These are phyloP conservation scores for Ephydatia muelleri DNA, from an alignment of 37 sponge, comb jelly and placozoan species.

Conservation along the genomic window DNA sequence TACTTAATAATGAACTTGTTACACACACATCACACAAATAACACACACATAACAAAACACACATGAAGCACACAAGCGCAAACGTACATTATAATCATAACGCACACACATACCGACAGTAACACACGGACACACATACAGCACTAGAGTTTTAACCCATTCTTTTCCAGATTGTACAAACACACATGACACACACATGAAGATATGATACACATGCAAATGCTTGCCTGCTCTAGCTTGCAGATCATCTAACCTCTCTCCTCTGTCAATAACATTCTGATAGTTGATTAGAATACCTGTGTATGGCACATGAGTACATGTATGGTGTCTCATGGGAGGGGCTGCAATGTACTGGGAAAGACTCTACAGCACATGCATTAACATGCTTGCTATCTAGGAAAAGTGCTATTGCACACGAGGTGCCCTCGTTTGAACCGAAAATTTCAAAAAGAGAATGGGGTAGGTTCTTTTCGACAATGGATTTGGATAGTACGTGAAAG, in stretches of 20 bases:
- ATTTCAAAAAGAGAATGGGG: too few species aligned
- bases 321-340: too few species aligned
- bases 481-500: too few species aligned
- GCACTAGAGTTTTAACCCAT: not conserved
- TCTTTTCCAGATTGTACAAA: not conserved
- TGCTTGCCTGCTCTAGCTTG: constrained; percentile 13
- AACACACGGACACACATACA: not conserved
- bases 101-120: not conserved
- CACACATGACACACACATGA: too few species aligned
- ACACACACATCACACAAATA: too few species aligned
- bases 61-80: constrained; percentile 3
- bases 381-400: too few species aligned
- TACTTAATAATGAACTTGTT: too few species aligned
- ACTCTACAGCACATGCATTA: too few species aligned
- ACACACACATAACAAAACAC: not conserved
- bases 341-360: not conserved
- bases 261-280: constrained; percentile 13
- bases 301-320: too few species aligned
- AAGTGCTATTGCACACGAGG: too few species aligned
- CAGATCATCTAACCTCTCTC: constrained; percentile 13
- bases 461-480: too few species aligned
- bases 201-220: not conserved
- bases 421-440: too few species aligned
- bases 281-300: constrained; percentile 13
- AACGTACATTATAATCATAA: not conserved